A percentile compares a stretch with the other conserved stretches of the same genome.
phyloP scores from a whole-genome alignment of 2,888 invertebrate genomes.

The Lordiphosa andalusiaca region DNA sequence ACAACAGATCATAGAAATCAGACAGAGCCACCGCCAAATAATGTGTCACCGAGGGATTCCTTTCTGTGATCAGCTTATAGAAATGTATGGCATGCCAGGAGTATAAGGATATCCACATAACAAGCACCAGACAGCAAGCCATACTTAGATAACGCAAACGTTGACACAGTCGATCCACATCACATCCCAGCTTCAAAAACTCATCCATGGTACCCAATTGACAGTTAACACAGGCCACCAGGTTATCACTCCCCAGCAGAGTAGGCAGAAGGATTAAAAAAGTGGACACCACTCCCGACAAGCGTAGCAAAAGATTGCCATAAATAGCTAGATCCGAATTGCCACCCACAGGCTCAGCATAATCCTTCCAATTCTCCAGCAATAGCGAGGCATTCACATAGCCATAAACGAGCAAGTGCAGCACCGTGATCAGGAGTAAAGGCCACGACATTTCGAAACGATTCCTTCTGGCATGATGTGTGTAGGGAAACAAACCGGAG shows the following conservation, averaged over 20 bases:
- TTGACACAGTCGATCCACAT: conserved; percentile 27
- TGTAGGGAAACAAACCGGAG: conserved; percentile 52
- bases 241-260: conserved; percentile 18
- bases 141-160: conserved; percentile 22
- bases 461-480: conserved; percentile 7
- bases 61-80: conserved; percentile 42
- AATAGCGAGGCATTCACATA: conserved; percentile 50
- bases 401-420: conserved; percentile 40
- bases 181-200: conserved; percentile 34
- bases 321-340: conserved; percentile 32
- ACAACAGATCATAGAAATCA: conserved; percentile 50
- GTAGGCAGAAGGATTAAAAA: conserved; percentile 33
- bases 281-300: conserved; percentile 44
- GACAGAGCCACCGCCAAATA: conserved; percentile 47
- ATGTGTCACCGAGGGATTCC: conserved; percentile 34
- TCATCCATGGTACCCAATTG: conserved; percentile 33
- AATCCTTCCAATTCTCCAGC: conserved; percentile 36
- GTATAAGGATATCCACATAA: conserved; percentile 28
- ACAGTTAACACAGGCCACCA: conserved; percentile 32
- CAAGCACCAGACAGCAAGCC: not conserved
- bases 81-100: conserved; percentile 53
- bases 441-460: conserved; percentile 39
- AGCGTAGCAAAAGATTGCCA: conserved; percentile 42
- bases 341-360: conserved; percentile 50
- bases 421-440: conserved; percentile 23